Evolutionary conservation across 2,888 invertebrate species (phyloP).

Genomic region (Cacoxenus indagator): DNA sequence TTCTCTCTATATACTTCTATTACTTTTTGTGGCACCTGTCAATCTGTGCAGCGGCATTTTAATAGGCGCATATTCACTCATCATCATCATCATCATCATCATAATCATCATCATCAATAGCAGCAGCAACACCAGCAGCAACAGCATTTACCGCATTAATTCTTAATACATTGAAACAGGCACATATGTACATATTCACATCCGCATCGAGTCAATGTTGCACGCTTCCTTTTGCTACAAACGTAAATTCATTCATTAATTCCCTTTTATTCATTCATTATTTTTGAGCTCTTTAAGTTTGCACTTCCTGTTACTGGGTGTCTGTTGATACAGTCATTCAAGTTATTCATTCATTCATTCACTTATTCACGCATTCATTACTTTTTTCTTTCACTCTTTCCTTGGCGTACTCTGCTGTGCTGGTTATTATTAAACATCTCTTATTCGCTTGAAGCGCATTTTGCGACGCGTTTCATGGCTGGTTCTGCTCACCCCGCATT

Average conservation of each 20-base stretch:
- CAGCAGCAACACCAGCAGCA: neutral
- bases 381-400: neutral
- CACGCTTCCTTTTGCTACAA: neutral
- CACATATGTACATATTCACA: neutral
- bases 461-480: neutral
- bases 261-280: slow-evolving; percentile 11
- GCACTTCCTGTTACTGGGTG: slow-evolving; percentile 7
- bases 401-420: too few species aligned
- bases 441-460: neutral
- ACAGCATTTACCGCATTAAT: neutral
- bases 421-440: slow-evolving; percentile 6
- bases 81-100: neutral
- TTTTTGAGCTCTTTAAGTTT: slow-evolving; percentile 10
- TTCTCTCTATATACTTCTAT: too few species aligned
- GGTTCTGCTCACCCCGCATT: neutral
- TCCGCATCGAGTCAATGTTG: neutral
- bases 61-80: neutral
- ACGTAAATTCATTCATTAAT: neutral
- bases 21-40: neutral
- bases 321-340: neutral
- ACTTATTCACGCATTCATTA: neutral
- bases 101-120: neutral
- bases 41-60: neutral
- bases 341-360: neutral
- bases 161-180: neutral